Percentiles rank a stretch among this genome's conserved stretches.
Conservation (phyloP, 2,113 vertebrate genomes). For the Caracal caracal region DNA sequence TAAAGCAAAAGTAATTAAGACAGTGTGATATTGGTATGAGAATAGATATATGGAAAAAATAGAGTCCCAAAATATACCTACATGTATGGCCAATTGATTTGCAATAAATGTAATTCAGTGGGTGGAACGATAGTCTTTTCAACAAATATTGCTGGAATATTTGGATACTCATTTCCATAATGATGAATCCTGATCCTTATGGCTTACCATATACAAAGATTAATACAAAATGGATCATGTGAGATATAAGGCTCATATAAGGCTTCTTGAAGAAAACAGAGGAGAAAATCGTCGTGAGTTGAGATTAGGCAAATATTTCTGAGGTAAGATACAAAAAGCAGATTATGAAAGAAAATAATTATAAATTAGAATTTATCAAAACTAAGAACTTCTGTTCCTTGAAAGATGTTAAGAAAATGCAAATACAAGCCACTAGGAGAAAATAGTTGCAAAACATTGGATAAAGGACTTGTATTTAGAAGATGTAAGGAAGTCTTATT, state of each 20-base stretch:
- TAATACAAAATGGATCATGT: background rate
- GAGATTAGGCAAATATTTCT: background rate
- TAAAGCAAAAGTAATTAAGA: background rate
- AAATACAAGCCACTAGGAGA: background rate
- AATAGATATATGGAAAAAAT: background rate
- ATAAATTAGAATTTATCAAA: background rate
- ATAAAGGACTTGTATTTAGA: background rate
- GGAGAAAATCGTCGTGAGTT: background rate
- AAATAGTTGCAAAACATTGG: background rate
- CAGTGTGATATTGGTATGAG: background rate
- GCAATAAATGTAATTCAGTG: background rate
- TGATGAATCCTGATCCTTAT: background rate
- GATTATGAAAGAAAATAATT: slow-evolving; percentile 12
- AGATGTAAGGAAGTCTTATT: background rate
- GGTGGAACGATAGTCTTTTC: background rate
- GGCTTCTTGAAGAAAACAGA: background rate
- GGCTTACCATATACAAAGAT: background rate
- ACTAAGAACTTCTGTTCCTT: background rate
- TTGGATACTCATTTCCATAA: background rate
- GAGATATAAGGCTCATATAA: background rate
- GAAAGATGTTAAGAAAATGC: slow-evolving; percentile 24
- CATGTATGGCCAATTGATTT: background rate
- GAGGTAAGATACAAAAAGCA: background rate
- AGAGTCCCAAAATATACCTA: background rate
- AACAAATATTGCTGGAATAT: background rate